Evolutionary conservation across 2,888 invertebrate genomes (phyloP).

Genomic region (Tenthredo mesomela): DNA sequence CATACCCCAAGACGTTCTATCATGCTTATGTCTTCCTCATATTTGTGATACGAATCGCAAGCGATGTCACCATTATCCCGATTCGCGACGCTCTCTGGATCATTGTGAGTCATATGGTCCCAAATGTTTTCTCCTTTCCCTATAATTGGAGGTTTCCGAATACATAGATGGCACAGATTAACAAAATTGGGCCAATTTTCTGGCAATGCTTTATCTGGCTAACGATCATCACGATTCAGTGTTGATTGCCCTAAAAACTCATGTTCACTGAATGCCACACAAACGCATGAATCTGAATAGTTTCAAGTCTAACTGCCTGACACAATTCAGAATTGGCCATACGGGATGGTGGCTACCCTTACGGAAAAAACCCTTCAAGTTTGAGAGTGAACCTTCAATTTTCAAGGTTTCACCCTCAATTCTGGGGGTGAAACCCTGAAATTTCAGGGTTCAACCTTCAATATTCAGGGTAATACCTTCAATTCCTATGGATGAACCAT

Average conservation of each 20-base stretch:
- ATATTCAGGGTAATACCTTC: too few relatives aligned
- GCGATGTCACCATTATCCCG: conserved; percentile 84
- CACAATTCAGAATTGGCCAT: not conserved
- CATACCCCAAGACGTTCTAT: conserved; percentile 59
- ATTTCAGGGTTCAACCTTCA: too few relatives aligned
- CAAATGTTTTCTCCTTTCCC: conserved; percentile 84
- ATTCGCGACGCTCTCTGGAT: conserved; percentile 80
- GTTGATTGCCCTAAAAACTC: not conserved
- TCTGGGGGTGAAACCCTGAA: too few relatives aligned
- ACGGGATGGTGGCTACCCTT: too few relatives aligned
- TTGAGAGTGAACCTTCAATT: too few relatives aligned
- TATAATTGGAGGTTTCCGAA: conserved; percentile 70
- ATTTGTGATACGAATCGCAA: conserved; percentile 85
- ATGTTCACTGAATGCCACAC: not conserved
- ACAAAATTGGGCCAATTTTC: not conserved
- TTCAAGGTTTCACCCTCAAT: too few relatives aligned
- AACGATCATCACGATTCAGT: not conserved
- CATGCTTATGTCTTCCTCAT: conserved; percentile 77
- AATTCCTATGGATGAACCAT: too few relatives aligned
- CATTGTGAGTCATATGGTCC: conserved; percentile 80
- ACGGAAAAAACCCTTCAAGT: too few relatives aligned
- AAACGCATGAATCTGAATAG: not conserved
- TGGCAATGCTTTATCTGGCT: not conserved
- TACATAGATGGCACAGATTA: not conserved
- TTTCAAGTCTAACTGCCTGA: not conserved